Base-by-base conservation (phyloP, 1,140 invertebrate species). In the Agrypnia vestita region DNA sequence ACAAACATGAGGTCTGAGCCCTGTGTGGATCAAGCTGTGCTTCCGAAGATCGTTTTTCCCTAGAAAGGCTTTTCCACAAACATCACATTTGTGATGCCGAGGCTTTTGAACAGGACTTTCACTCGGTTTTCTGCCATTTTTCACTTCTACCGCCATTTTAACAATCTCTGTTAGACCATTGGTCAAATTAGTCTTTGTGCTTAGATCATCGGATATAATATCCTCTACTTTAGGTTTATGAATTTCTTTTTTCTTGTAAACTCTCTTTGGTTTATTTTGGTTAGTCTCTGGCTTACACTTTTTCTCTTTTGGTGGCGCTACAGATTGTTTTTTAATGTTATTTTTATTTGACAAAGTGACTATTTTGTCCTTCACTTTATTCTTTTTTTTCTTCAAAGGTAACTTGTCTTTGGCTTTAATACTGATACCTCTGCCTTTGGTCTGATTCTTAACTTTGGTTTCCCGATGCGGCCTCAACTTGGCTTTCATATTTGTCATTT, bases 1-100 rank as follows among this genome's bases (percentile, higher is more conserved):
- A 85, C 97, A 98, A 47, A 91, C 87, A 83, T 92, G 92, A 0
- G 92, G 89, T 82, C 84, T 87, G 56, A 83, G 86, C 85, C 91
- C 85, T 71, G 93, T 84, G 91, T 93, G 91, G 89, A 94, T 86
- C 61, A 89, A 85, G 13, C 89, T 85, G 81, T 92, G 92, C 84
- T 90, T 91, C 0, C 86, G 85, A 25, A 92, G 82, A 82, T 90
- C 89, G 76, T 89, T 87, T 83, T 89, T 90, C 17, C 85, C 87
- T 69, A 85, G 84, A 82, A 91, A 92, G 17, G 84, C 86, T 85
- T 91, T 92, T 4, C 87, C 79, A 78, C 91, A 92, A 35, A 86
- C 83, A 56, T 89, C 86, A 86, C 91, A 93, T 76, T 86, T 82
- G 83, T 84, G 86, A 47, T 84, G 35, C 10, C 81, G 73, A n/a